Conservation (phyloP, 2,113 vertebrate species). For the Chamaea fasciata region DNA sequence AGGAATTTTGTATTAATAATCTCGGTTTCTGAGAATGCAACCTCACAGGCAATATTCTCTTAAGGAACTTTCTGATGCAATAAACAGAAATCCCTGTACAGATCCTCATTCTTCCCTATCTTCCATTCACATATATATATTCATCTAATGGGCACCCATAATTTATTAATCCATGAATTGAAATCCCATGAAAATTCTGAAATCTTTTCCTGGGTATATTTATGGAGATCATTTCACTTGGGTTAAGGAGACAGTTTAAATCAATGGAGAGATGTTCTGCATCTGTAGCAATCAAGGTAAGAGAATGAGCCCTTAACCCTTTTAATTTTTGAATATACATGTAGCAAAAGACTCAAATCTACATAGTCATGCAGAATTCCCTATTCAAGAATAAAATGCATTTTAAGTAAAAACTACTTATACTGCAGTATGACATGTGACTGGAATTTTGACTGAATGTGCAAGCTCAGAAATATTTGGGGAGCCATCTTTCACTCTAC, state of each 20-base stretch:
- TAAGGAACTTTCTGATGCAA: not conserved
- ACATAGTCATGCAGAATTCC: not conserved
- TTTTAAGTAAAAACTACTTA: not conserved
- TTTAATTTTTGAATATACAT: not conserved
- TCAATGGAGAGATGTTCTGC: not conserved
- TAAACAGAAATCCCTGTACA: not conserved
- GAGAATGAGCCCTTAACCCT: not conserved
- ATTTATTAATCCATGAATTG: not conserved
- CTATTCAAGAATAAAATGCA: not conserved
- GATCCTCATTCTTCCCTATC: not conserved
- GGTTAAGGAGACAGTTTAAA: not conserved
- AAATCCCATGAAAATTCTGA: not conserved
- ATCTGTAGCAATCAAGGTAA: not conserved
- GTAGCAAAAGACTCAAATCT: not conserved
- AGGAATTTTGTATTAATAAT: not conserved
- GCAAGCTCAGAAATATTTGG: not conserved
- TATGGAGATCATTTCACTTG: not conserved
- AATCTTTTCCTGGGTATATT: not conserved
- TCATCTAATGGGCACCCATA: not conserved
- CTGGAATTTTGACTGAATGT: not conserved
- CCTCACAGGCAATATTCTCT: not conserved
- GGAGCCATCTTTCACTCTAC: not conserved
- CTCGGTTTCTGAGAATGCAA: rapidly evolving
- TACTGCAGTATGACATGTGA: not conserved
- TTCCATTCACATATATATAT: not conserved